These are phyloP conservation scores for Aphaenogaster rudis DNA, from an alignment of 1,140 invertebrate genomes.

Conservation along the genomic window DNA sequence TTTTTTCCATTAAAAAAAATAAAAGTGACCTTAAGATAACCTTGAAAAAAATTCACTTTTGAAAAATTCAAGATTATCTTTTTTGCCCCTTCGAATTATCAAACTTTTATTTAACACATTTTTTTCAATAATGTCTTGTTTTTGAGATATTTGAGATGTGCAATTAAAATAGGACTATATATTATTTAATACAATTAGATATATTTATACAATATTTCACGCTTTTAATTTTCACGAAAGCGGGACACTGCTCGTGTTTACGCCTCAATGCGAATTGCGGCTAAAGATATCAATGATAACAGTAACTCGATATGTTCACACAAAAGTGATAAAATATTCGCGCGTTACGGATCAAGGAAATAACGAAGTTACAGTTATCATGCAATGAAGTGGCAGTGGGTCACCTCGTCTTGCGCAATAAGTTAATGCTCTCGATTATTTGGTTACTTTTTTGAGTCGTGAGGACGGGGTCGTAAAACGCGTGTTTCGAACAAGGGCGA, in stretches of 20 bases:
- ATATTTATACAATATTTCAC: neutral
- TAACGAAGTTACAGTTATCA: slow-evolving; percentile 15
- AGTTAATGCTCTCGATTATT: slow-evolving; percentile 10
- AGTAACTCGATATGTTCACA: slow-evolving; percentile 16
- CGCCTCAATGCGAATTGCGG: neutral
- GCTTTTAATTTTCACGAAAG: neutral
- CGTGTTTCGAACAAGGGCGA: slow-evolving; percentile 29
- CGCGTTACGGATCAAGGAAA: neutral
- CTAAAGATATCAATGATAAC: neutral
- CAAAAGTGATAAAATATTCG: neutral
- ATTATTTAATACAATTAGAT: slow-evolving; percentile 1
- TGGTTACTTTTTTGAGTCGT: slow-evolving; percentile 34
- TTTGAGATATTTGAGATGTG: too few relatives aligned
- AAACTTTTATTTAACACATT: too few relatives aligned
- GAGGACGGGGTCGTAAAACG: slow-evolving; percentile 56
- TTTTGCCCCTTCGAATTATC: too few relatives aligned
- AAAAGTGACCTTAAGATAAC: too few relatives aligned
- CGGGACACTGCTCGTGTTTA: neutral
- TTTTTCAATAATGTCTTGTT: too few relatives aligned
- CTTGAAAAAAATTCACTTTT: too few relatives aligned
- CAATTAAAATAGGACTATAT: too few relatives aligned
- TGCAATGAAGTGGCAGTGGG: slow-evolving; percentile 35
- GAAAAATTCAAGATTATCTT: too few relatives aligned
- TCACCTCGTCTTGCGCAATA: slow-evolving; percentile 19
- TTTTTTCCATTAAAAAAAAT: too few relatives aligned